A percentile compares a stretch with the other conserved stretches of the same genome.
Evolutionary conservation across 2,888 invertebrate species (phyloP).

Genomic region (Electrophaes corylata): DNA sequence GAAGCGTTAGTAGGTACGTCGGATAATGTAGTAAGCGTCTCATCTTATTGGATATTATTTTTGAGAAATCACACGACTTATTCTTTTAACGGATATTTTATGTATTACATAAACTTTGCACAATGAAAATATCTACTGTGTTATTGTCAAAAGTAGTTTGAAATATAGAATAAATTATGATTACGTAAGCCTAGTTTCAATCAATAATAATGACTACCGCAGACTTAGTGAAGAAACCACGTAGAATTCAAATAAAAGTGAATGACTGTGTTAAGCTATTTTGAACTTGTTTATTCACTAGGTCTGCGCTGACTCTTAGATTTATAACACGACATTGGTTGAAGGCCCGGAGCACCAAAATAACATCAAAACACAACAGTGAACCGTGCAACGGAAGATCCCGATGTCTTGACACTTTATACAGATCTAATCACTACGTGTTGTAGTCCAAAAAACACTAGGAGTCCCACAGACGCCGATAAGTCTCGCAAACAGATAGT

Average conservation of each 20-base stretch:
- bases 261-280: background rate
- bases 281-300: background rate
- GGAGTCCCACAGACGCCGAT: conserved; percentile 12
- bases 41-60: too few species aligned
- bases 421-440: conserved; percentile 31
- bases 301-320: background rate
- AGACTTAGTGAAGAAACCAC: conserved; percentile 1
- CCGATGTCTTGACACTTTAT: conserved; percentile 17
- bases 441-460: conserved; percentile 22
- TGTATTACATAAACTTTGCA: too few species aligned
- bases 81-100: too few species aligned
- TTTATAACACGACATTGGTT: background rate
- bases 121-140: too few species aligned
- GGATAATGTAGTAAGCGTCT: too few species aligned
- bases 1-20: too few species aligned
- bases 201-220: background rate
- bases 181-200: background rate
- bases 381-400: conserved; percentile 20
- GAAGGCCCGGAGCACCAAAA: conserved; percentile 8
- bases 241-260: background rate
- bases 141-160: background rate
- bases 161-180: background rate
- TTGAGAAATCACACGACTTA: too few species aligned
- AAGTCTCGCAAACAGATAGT: conserved; percentile 2
- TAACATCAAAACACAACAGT: conserved; percentile 6